Evolutionary conservation across 2,113 vertebrate species (phyloP).

Genomic region (Plestiodon gilberti): DNA sequence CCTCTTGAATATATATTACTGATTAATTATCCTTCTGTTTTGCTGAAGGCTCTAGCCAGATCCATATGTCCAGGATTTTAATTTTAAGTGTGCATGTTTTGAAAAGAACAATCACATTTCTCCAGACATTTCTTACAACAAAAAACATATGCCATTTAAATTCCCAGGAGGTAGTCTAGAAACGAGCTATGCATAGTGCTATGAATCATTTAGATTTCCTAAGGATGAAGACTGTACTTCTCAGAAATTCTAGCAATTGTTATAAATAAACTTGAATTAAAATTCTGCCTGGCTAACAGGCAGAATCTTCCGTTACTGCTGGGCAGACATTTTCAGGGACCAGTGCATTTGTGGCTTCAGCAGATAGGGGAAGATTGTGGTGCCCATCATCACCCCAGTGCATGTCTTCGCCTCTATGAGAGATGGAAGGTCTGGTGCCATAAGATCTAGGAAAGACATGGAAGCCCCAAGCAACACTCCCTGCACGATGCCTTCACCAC

Average conservation of each 20-base stretch:
- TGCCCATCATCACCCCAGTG: neutral
- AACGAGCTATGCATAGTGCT: neutral
- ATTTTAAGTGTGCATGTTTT: neutral
- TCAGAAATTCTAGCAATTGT: neutral
- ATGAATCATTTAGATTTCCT: slow-evolving; percentile 12
- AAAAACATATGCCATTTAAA: neutral
- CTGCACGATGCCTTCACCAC: too few species aligned
- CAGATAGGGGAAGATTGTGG: neutral
- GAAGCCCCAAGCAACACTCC: too few species aligned
- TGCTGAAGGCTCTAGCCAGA: neutral
- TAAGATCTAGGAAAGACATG: neutral
- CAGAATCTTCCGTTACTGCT: too few species aligned
- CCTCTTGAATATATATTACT: neutral
- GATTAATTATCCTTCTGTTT: slow-evolving; percentile 26
- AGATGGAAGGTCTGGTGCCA: neutral
- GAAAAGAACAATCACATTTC: neutral
- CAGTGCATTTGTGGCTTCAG: neutral
- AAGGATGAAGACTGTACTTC: neutral
- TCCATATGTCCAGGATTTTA: neutral
- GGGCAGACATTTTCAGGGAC: neutral
- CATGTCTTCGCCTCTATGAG: neutral
- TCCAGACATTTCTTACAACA: slow-evolving; percentile 12
- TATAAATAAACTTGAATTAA: neutral
- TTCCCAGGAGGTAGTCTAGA: slow-evolving; percentile 33
- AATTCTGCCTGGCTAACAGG: neutral